Evolutionary conservation across 2,888 invertebrate species (phyloP).

Genomic region (Drosophila algonquin): DNA sequence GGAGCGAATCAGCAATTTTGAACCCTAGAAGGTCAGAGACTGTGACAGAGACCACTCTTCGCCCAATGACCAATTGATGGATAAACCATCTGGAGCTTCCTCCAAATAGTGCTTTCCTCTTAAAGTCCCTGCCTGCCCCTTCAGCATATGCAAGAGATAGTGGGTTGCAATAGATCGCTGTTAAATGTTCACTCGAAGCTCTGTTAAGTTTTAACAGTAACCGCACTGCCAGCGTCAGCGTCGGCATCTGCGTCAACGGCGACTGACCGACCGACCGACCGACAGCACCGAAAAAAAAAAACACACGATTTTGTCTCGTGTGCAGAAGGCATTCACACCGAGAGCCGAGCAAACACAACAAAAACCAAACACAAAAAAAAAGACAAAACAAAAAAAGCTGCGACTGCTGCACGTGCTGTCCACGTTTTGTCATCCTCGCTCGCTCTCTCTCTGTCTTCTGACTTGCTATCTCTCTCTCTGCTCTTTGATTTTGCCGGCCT

Average conservation of each 20-base stretch:
- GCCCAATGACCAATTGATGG: neutral
- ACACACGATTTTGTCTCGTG: slow-evolving; percentile 73
- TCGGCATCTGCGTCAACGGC: slow-evolving; percentile 20
- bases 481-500: slow-evolving; percentile 1
- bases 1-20: neutral
- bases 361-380: slow-evolving; percentile 12
- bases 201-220: slow-evolving; percentile 13
- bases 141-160: slow-evolving; percentile 54
- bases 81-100: neutral
- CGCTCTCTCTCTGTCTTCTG: slow-evolving; percentile 4
- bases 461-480: neutral
- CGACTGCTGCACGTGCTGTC: slow-evolving; percentile 53
- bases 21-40: neutral
- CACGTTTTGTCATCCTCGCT: slow-evolving; percentile 42
- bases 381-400: slow-evolving; percentile 51
- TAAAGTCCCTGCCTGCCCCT: slow-evolving; percentile 19
- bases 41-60: neutral
- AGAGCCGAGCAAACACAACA: slow-evolving; percentile 71
- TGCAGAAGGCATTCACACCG: slow-evolving; percentile 84
- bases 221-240: slow-evolving; percentile 14
- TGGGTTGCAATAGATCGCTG: slow-evolving; percentile 21
- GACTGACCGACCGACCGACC: slow-evolving; percentile 7
- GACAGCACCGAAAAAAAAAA: slow-evolving; percentile 61
- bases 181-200: neutral
- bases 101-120: neutral